Conservation (phyloP, 2,797 vertebrate species). For the Buceros bicornis region DNA sequence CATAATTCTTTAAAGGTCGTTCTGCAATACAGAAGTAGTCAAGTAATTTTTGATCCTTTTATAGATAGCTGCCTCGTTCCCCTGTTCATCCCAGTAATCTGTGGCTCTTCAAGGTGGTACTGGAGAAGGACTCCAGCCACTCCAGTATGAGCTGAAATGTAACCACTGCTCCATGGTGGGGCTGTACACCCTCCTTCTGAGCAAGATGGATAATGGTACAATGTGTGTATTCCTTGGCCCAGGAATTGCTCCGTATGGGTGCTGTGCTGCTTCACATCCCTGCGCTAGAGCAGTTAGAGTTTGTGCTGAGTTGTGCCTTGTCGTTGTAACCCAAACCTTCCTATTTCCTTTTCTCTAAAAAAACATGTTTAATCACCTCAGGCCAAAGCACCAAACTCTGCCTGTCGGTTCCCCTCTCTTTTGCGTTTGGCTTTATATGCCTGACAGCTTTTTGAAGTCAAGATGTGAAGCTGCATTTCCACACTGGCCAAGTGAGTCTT, state of each 20-base stretch:
- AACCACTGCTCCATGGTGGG: not conserved
- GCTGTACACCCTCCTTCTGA: not conserved
- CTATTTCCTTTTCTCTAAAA: not conserved
- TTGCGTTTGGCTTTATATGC: not conserved
- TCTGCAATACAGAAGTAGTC: not conserved
- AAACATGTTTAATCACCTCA: not conserved
- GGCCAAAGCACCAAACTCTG: not conserved
- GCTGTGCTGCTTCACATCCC: not conserved
- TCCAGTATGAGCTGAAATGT: not conserved
- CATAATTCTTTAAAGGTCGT: not conserved
- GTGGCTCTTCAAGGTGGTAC: not conserved
- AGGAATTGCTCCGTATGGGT: not conserved
- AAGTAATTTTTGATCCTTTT: not conserved
- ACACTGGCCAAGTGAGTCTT: not conserved
- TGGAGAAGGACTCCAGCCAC: not conserved
- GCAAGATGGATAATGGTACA: not conserved
- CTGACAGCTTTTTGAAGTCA: slow-evolving; percentile 1
- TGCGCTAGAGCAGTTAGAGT: not conserved
- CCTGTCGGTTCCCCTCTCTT: not conserved
- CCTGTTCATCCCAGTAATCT: not conserved
- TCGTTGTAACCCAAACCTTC: not conserved
- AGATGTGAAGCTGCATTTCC: slow-evolving; percentile 4
- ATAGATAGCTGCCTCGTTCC: not conserved
- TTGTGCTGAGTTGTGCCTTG: not conserved
- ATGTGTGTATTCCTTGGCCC: not conserved